Evolutionary conservation across 2,113 vertebrate genomes (phyloP).

Genomic region (Pao palembangensis): DNA sequence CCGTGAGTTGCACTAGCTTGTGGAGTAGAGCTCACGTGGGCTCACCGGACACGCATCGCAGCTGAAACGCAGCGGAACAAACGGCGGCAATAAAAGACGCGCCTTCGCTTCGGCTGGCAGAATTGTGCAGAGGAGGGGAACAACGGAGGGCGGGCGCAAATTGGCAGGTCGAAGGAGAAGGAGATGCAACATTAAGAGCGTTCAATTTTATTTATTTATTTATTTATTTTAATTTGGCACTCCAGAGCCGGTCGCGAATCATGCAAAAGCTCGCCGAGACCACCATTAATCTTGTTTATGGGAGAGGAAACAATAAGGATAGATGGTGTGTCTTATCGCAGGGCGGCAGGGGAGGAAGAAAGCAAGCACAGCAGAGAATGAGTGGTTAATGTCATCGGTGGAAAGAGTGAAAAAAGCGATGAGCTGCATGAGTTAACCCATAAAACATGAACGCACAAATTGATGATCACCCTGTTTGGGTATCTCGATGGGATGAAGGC

Average conservation of each 20-base stretch:
- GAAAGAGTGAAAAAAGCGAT: slow-evolving; percentile 6
- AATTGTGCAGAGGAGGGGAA: slow-evolving; percentile 14
- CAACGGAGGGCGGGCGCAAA: slow-evolving; percentile 5
- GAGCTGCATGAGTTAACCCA: background rate
- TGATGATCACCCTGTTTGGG: no score
- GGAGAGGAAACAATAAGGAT: slow-evolving; percentile 62
- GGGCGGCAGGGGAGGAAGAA: slow-evolving; percentile 31
- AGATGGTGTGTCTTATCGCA: slow-evolving; percentile 41
- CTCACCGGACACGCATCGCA: slow-evolving; percentile 51
- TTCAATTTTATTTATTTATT: slow-evolving; percentile 55
- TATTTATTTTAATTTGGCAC: slow-evolving; percentile 64
- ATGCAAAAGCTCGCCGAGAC: slow-evolving; percentile 43
- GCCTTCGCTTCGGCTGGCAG: slow-evolving; percentile 50
- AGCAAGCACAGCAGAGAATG: slow-evolving; percentile 41
- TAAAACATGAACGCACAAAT: no score
- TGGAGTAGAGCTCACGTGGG: slow-evolving; percentile 18
- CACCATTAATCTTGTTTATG: slow-evolving; percentile 70
- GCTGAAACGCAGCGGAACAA: slow-evolving; percentile 61
- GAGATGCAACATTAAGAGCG: slow-evolving; percentile 73
- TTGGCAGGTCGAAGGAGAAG: slow-evolving; percentile 44
- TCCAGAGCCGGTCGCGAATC: slow-evolving; percentile 59
- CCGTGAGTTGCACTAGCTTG: no score
- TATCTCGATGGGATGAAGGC: no score
- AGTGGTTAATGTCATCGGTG: slow-evolving; percentile 38
- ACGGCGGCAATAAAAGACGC: slow-evolving; percentile 53